phyloP scores from a whole-genome alignment of 2,888 invertebrate species.

The Belgica antarctica region DNA sequence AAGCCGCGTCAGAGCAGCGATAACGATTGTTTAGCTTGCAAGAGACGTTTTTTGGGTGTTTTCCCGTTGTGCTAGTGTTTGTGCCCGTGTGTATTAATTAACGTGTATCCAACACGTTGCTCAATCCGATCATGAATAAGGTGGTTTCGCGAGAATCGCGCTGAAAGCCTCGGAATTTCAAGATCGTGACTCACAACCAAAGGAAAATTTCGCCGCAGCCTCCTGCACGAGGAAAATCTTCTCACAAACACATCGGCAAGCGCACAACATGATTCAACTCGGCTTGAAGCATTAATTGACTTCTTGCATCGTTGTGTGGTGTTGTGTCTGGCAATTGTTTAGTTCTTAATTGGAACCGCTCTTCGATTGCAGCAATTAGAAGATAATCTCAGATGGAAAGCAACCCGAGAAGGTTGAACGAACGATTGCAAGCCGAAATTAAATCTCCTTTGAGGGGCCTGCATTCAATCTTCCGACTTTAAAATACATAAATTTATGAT shows the following conservation, averaged over 20 bases:
- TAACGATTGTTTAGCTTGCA: not conserved
- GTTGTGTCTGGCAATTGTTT: constrained; percentile 11
- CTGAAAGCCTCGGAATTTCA: not conserved
- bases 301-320: not conserved
- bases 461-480: not conserved
- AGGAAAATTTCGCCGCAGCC: not conserved
- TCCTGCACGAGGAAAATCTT: not conserved
- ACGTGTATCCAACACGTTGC: not conserved
- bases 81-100: not conserved
- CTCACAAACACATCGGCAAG: not conserved
- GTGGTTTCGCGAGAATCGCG: not conserved
- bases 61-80: not conserved
- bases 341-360: not conserved
- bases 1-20: not conserved
- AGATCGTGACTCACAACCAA: not conserved
- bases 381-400: not conserved
- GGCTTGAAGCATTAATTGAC: not conserved
- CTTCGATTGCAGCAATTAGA: constrained; percentile 2
- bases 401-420: not conserved
- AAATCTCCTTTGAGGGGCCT: not conserved
- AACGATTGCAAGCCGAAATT: not conserved
- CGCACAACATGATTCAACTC: not conserved
- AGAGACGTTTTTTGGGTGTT: constrained; percentile 22
- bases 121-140: constrained; percentile 1
- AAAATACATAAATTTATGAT: constrained; percentile 31